Base-by-base conservation (phyloP, 2,113 vertebrate genomes). In the Poicephalus gulielmi region DNA sequence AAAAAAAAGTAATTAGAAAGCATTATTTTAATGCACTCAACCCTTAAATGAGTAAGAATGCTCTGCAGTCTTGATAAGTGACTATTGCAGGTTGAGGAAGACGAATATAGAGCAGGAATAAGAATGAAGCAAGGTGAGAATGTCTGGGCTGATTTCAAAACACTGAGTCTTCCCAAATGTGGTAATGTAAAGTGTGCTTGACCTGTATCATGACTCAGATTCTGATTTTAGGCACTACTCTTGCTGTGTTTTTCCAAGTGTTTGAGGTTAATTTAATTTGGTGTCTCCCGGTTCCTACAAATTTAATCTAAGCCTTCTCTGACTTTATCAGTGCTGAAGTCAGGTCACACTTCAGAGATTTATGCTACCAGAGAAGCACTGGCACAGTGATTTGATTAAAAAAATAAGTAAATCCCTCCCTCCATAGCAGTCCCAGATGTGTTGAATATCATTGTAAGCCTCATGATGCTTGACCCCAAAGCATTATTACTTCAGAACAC, bases 261-360 rank as follows among this genome's bases (percentile, higher is more conserved):
- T 79, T 85, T 93, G 62, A 95, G 27, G 20, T 41, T 59, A 92
- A 85, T 93, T 78, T 87, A 84, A 73, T 92, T 52, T 87, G 39
- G 43, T 67, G 87, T 88, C 52, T 85, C 44, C 23, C 33, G 73
- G 30, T 79, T 74, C 60, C 52, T 66, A 50, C 47, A 76, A 92
- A 93, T 79, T 76, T 77, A 88, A 80, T 83, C 20, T 49, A 88
- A 83, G 16, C 19, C 27, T 83, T 79, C 46, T 86, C 30, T 88
- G 31, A 62, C 17, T 88, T 93, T 53, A 80, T 88, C 37, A 80
- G 4, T 62, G 57, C 27, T 83, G 67, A 76, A 88, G 71, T 91
- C 69, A 82, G 33, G 47, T 86, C 71, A 86, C 41, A 73, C 44
- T 88, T 88, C 35, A 69, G 57, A 79, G 13, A 69, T 69, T 28